Evolutionary conservation across 2,888 invertebrate species (phyloP).

Genomic region (Rhaphigaster nebulosa): DNA sequence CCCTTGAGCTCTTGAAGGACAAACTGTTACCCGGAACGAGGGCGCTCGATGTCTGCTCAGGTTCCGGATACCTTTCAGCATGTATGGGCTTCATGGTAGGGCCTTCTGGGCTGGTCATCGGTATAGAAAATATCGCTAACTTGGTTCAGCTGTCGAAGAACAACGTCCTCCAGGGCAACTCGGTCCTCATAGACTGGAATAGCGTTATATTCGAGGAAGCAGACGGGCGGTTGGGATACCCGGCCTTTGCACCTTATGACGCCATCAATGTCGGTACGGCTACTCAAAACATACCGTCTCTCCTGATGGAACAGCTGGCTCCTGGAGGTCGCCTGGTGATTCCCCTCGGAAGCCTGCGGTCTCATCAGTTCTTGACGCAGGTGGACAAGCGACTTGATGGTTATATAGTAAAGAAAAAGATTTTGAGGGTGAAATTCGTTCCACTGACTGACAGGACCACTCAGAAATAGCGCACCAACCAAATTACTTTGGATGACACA

Average conservation of each 20-base stretch:
- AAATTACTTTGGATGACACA: neutral
- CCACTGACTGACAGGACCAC: constrained; percentile 88
- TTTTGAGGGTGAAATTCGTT: constrained; percentile 98
- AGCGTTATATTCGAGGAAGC: constrained; percentile 82
- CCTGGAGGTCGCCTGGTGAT: constrained; percentile 91
- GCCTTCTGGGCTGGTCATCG: constrained; percentile 77
- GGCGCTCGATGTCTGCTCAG: constrained; percentile 71
- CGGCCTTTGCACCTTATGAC: constrained; percentile 83
- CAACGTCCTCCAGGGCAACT: constrained; percentile 84
- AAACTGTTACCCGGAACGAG: constrained; percentile 81
- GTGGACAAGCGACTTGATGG: constrained; percentile 90
- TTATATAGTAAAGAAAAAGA: constrained; percentile 77
- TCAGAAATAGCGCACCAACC: constrained; percentile 68
- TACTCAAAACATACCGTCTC: constrained; percentile 80
- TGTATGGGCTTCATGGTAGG: constrained; percentile 90
- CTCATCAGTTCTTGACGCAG: constrained; percentile 87
- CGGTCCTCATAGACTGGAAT: constrained; percentile 77
- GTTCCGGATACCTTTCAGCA: constrained; percentile 91
- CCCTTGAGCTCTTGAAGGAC: constrained; percentile 84
- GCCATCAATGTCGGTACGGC: constrained; percentile 95
- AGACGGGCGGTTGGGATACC: constrained; percentile 86
- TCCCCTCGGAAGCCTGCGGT: constrained; percentile 88
- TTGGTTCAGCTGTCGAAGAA: constrained; percentile 79
- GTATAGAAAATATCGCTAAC: constrained; percentile 90
- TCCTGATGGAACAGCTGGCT: constrained; percentile 87